phyloP scores from a whole-genome alignment of 2,888 invertebrate genomes.

The Gastrophysa polygoni region DNA sequence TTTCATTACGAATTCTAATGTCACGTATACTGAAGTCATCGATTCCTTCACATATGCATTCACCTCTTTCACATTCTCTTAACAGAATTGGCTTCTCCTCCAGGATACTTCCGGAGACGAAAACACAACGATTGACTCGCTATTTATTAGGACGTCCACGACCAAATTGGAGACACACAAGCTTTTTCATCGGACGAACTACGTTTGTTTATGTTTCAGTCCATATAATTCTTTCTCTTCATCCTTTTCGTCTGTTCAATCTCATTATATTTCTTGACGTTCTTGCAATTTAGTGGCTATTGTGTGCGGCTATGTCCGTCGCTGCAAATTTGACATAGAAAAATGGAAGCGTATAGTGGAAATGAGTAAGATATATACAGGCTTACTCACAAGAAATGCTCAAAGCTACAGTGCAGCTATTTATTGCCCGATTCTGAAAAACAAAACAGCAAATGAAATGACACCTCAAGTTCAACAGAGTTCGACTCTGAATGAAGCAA shows the following conservation, averaged over 20 bases:
- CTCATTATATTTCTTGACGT: conserved; percentile 12
- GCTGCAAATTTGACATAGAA: neutral
- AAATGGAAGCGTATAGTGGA: neutral
- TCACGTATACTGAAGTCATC: too few species aligned
- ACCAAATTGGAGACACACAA: conserved; percentile 24
- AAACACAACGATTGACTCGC: conserved; percentile 32
- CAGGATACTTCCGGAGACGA: conserved; percentile 18
- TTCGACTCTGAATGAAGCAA: too few species aligned
- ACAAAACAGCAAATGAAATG: too few species aligned
- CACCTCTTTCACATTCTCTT: conserved; percentile 6
- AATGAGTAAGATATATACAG: neutral
- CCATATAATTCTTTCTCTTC: neutral
- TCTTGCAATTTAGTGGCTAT: neutral
- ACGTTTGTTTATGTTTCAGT: conserved; percentile 19
- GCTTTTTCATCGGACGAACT: conserved; percentile 6
- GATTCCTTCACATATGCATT: neutral
- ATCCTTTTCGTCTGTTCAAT: conserved; percentile 12
- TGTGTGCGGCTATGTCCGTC: neutral
- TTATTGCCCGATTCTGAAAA: too few species aligned
- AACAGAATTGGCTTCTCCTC: conserved; percentile 23
- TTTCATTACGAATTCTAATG: too few species aligned
- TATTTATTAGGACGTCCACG: conserved; percentile 28
- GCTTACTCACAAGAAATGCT: too few species aligned
- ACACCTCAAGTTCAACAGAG: too few species aligned
- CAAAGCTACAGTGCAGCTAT: too few species aligned